Base-by-base conservation (phyloP, 2,888 invertebrate species). In the Cheilosia grossa region DNA sequence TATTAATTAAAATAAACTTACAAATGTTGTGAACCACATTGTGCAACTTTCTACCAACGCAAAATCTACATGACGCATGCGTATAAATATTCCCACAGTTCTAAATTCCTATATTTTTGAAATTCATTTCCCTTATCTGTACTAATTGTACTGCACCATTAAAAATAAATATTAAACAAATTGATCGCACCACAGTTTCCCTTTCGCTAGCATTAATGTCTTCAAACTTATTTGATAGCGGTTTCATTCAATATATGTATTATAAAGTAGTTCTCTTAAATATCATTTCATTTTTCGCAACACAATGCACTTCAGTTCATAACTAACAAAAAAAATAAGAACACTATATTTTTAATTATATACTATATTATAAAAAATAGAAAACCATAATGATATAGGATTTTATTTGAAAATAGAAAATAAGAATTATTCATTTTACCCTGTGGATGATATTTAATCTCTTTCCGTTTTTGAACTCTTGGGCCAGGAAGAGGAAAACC, bases 381-480 rank as follows among this genome's bases (percentile, higher is more conserved):
- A 19, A 56, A 56, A 7, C 30, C 37, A 37, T 37, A 13, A 13
- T 37, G 37, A 37, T 37, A 37, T 37, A 24, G 37, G 5, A 21
- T 27, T 30, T 15, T 15, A 54, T 30, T 56, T 42, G n/a, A 30
- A 47, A 58, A 37, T 21, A 67, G 56, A 42, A 64, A 70, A 59
- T 24, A 56, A 51, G 10, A 67, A 59, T 51, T 67, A 58, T 80
- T 88, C 30, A 64, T 83, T 88, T 91, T 91, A 91, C 91, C 91
- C 89, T 91, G 89, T 90, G 91, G 89, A 90, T 91, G 91, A 88
- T 89, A 90, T 90, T 91, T 91, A 88, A 90, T 89, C 89, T 91
- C 91, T 91, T 91, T 91, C 91, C 91, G 90, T 91, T 91, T 91
- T 89, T 89, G 90, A 88, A 88, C 89, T 90, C 89, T 90, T 89